These are phyloP conservation scores for Dicaeum eximium DNA, from an alignment of 2,113 vertebrate genomes.

Conservation along the genomic window DNA sequence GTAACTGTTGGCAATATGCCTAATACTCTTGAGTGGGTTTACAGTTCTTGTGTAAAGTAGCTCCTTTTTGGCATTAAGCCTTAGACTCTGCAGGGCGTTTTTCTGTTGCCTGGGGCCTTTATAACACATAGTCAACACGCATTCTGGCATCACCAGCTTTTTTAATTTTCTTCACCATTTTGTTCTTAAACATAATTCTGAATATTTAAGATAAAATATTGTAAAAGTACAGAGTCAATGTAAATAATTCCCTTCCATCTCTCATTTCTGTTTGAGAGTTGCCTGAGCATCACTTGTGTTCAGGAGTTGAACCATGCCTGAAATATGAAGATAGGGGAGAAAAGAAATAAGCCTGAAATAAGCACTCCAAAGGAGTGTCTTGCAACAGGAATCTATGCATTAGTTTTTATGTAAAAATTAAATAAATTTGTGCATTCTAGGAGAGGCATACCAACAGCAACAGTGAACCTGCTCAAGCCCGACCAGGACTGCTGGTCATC, in stretches of 20 bases:
- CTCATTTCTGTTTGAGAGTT: not conserved
- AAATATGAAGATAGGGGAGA: not conserved
- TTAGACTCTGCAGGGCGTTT: not conserved
- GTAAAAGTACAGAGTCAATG: not conserved
- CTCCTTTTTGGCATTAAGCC: not conserved
- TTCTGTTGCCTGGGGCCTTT: not conserved
- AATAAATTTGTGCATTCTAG: not conserved
- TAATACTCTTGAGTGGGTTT: conserved; percentile 12
- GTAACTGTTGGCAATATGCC: not conserved
- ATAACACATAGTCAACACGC: not conserved
- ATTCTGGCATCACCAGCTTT: not conserved
- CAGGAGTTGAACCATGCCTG: not conserved
- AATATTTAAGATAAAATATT: not conserved
- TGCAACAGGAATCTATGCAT: not conserved
- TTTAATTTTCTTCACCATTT: conserved; percentile 18
- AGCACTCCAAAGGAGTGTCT: not conserved
- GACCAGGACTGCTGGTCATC: not conserved
- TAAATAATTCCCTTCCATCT: not conserved
- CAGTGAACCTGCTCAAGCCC: not conserved
- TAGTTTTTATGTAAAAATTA: conserved; percentile 1
- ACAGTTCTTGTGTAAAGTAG: not conserved
- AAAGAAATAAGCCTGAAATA: not conserved
- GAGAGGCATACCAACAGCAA: not conserved
- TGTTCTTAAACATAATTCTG: not conserved
- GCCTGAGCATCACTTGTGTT: not conserved